Evolutionary conservation across 2,888 invertebrate genomes (phyloP).

Genomic region (Drosophila anomelani): DNA sequence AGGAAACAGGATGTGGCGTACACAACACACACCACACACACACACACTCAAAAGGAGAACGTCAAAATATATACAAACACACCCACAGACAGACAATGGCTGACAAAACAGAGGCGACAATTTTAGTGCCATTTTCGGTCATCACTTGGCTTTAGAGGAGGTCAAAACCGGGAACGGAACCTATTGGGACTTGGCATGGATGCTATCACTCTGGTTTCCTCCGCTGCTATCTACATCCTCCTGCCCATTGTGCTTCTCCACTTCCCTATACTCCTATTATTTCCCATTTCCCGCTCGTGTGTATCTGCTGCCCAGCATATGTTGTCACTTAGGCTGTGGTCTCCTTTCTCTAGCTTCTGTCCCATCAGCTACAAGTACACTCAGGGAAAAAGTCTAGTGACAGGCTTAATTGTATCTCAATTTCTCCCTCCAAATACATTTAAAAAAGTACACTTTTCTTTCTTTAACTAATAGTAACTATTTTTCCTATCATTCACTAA

Average conservation of each 20-base stretch:
- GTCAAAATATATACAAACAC: constrained; percentile 13
- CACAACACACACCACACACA: constrained; percentile 21
- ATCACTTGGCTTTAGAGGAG: constrained; percentile 42
- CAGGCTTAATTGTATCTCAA: rapidly evolving
- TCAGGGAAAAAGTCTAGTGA: not conserved
- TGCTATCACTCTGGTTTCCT: constrained; percentile 8
- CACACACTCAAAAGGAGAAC: constrained; percentile 1
- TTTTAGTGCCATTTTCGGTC: constrained; percentile 60
- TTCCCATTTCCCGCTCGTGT: constrained; percentile 21
- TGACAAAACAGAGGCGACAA: constrained; percentile 56
- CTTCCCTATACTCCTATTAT: constrained; percentile 28
- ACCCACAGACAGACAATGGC: constrained; percentile 24
- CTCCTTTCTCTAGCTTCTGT: constrained; percentile 7
- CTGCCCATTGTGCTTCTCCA: not conserved
- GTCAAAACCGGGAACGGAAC: constrained; percentile 24
- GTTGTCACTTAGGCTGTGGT: constrained; percentile 52
- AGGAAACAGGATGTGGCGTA: constrained; percentile 47
- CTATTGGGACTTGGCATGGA: constrained; percentile 38
- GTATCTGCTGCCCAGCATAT: constrained; percentile 56
- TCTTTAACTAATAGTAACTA: not conserved
- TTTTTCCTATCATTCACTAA: not conserved
- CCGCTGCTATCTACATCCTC: not conserved
- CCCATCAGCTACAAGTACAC: constrained; percentile 26
- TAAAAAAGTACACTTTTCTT: not conserved
- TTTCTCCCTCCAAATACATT: not conserved